Conservation (phyloP, 1,140 invertebrate genomes). For the Periplaneta americana region DNA sequence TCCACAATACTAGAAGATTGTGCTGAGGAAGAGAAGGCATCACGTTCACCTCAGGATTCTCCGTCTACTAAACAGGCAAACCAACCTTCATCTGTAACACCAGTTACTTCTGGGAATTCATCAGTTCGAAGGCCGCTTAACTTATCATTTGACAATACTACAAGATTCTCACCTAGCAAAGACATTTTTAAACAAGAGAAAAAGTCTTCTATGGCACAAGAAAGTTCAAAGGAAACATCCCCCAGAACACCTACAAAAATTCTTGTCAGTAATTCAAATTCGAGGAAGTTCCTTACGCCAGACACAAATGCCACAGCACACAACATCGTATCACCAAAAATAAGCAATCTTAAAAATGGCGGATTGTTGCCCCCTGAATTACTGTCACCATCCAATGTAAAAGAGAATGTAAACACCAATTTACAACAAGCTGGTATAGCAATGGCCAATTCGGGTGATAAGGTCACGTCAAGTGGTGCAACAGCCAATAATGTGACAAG, state of each 20-base stretch:
- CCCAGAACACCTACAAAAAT: not conserved
- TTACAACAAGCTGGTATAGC: not conserved
- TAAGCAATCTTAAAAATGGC: not conserved
- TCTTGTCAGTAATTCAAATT: not conserved
- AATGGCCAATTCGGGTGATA: not conserved
- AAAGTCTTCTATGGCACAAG: not conserved
- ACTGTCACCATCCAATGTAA: conserved; percentile 16
- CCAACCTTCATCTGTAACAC: not conserved
- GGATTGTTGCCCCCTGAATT: not conserved
- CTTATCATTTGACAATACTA: not conserved
- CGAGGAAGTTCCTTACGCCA: not conserved
- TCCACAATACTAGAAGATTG: conserved; percentile 79
- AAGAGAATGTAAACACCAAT: conserved; percentile 16
- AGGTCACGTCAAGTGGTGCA: not conserved
- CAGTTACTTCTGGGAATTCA: not conserved
- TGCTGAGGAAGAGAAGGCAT: conserved; percentile 55
- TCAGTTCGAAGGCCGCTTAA: not conserved
- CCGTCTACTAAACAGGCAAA: not conserved
- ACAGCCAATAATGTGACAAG: not conserved
- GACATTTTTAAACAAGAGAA: not conserved
- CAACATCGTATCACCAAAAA: not conserved
- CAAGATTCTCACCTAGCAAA: not conserved
- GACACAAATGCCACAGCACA: not conserved
- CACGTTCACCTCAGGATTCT: conserved; percentile 1
- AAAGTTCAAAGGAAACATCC: not conserved